Base-by-base conservation (phyloP, 2,888 invertebrate genomes). In the Hydrotaea cyrtoneurina region DNA sequence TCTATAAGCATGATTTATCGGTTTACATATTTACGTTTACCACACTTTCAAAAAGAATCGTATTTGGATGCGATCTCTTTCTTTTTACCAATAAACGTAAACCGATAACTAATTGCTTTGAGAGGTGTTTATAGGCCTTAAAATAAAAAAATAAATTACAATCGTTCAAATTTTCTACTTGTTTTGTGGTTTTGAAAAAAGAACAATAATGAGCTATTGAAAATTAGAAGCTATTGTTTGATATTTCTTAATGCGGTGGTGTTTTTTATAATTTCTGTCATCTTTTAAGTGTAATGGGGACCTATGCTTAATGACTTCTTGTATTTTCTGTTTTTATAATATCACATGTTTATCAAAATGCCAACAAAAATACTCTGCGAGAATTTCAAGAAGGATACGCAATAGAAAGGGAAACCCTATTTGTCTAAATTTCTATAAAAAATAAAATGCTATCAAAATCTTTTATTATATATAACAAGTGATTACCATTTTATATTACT, bases 281-380 rank as follows among this genome's bases (percentile, higher is more conserved):
- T 76, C 73, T 82, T 82, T 85, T 64, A 82, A 84, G 82, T 76
- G 17, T 66, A 78, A 73, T 21, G 69, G 31, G 79, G 78, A 82
- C 78, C 73, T 78, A 85, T 82, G 64, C 39, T 81, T 84, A 84
- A 79, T 82, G 78, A 82, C 82, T 78, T 81, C 39, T 76, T 76
- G 62, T 75, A 71, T 78, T 76, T 76, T 75, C 53, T 69, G 57
- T 73, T 76, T 82, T 74, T 77, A 76, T 73, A 64, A 82, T 85
- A 85, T 85, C 82, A 85, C 85, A 82, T 74, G 78, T 77, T 74
- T 46, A 46, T 69, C 17, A 69, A 59, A 26, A 46, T 69, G 13
- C 69, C 69, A 69, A 46, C 23, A 46, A 69, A 62, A 55, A 55
- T 55, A 55, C 15, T 23, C 59, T 15, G 8, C 17, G 31, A 36